phyloP scores from a whole-genome alignment of 2,797 vertebrate genomes.

The Enteromius argenteus region DNA sequence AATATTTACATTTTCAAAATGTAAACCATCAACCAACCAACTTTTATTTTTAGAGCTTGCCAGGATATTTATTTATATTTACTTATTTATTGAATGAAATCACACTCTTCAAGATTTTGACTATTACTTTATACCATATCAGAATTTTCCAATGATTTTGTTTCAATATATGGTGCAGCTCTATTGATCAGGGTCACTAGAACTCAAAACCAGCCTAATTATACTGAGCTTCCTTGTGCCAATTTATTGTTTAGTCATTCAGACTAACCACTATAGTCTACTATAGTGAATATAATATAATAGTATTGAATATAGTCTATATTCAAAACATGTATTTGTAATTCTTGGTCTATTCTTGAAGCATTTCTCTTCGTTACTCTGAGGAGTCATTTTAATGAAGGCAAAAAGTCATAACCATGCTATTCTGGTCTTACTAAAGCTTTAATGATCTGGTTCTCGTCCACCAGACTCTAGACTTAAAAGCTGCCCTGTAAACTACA shows the following conservation, averaged over 20 bases:
- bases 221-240: not conserved
- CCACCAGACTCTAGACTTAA: constrained; percentile 16
- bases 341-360: not conserved
- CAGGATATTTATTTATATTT: not conserved
- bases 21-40: not conserved
- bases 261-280: not conserved
- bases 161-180: not conserved
- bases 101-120: not conserved
- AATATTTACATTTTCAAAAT: not conserved
- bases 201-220: not conserved
- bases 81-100: not conserved
- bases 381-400: constrained; percentile 6
- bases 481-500: constrained; percentile 45
- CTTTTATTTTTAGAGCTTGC: not conserved
- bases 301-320: not conserved
- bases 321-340: not conserved
- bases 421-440: constrained; percentile 15
- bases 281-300: too few species aligned
- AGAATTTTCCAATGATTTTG: not conserved
- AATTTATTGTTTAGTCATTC: not conserved
- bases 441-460: constrained; percentile 15
- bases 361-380: not conserved
- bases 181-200: not conserved
- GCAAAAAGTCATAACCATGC: constrained; percentile 6
- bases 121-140: not conserved